These are phyloP conservation scores for Apostichopus californicus DNA, from an alignment of 35 echinoderm and acorn worm genomes.

Conservation along the genomic window DNA sequence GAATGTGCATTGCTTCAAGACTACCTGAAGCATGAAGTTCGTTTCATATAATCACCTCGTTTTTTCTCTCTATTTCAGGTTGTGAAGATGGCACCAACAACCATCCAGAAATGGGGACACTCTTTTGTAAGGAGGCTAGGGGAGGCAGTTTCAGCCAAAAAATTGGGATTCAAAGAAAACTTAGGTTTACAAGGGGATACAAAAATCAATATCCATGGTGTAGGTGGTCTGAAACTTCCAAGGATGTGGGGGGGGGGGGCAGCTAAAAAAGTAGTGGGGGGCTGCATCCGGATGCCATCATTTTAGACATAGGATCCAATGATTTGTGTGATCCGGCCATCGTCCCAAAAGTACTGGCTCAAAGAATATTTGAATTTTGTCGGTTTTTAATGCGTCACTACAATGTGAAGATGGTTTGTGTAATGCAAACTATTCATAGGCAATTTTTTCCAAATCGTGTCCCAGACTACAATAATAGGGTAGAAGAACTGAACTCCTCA, in stretches of 20 bases:
- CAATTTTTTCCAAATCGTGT: neutral
- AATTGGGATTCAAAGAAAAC: neutral
- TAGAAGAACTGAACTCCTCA: conserved; percentile 20
- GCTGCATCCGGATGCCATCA: conserved; percentile 23
- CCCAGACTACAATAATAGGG: conserved; percentile 37
- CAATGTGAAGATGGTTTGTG: neutral
- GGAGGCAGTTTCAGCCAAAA: conserved; percentile 2
- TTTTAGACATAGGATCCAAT: conserved; percentile 27
- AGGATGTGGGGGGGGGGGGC: neutral
- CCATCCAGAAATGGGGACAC: conserved; percentile 2
- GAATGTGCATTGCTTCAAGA: neutral
- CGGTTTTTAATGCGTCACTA: neutral
- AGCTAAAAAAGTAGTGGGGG: neutral
- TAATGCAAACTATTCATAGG: conserved; percentile 10
- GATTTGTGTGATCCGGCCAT: neutral
- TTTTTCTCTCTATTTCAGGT: neutral
- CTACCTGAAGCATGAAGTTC: conserved; percentile 11
- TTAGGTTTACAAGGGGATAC: neutral
- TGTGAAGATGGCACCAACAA: neutral
- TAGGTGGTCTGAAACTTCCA: conserved; percentile 29
- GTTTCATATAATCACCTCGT: neutral
- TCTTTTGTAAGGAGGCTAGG: conserved; percentile 25
- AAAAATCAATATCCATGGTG: neutral
- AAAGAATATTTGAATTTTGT: neutral
- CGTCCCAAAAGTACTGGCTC: neutral